phyloP scores from a whole-genome alignment of 1,140 invertebrate genomes.

The Drosophila ficusphila region DNA sequence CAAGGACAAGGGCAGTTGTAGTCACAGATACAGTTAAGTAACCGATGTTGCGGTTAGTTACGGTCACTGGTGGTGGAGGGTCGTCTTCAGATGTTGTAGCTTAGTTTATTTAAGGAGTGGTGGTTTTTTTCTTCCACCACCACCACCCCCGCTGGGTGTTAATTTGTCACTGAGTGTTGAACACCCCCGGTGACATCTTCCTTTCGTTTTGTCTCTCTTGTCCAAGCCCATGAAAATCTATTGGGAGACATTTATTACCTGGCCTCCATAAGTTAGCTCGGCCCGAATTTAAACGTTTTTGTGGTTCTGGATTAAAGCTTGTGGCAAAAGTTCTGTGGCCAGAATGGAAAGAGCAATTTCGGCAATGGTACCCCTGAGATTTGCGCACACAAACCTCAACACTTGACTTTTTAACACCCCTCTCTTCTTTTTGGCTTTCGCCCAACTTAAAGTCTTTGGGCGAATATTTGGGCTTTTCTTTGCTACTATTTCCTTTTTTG shows the following conservation, averaged over 20 bases:
- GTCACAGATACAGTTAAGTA: conserved; percentile 23
- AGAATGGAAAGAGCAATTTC: conserved; percentile 63
- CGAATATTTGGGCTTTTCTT: conserved; percentile 32
- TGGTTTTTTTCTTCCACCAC: conserved; percentile 26
- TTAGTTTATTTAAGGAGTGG: conserved; percentile 34
- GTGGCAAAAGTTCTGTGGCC: conserved; percentile 34
- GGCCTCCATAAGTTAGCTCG: conserved; percentile 12
- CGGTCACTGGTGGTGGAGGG: conserved; percentile 20
- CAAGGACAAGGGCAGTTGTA: conserved; percentile 38
- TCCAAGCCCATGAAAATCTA: conserved; percentile 45
- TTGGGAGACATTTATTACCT: conserved; percentile 78
- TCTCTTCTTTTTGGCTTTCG: neutral
- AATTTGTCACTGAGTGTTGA: conserved; percentile 66
- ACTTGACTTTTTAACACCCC: conserved; percentile 73
- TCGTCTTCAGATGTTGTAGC: conserved; percentile 14
- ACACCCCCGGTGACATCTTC: conserved; percentile 41
- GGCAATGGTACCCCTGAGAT: conserved; percentile 60
- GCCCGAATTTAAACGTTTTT: conserved; percentile 58
- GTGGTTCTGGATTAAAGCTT: conserved; percentile 61
- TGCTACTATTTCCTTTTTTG: conserved; percentile 26
- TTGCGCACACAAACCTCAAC: conserved; percentile 11
- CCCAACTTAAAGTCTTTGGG: conserved; percentile 59
- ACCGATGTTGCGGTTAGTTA: conserved; percentile 57
- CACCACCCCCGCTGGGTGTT: conserved; percentile 49
- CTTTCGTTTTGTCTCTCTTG: conserved; percentile 13